phyloP scores from a whole-genome alignment of 2,888 invertebrate species.

The Lasioglossum lativentre region DNA sequence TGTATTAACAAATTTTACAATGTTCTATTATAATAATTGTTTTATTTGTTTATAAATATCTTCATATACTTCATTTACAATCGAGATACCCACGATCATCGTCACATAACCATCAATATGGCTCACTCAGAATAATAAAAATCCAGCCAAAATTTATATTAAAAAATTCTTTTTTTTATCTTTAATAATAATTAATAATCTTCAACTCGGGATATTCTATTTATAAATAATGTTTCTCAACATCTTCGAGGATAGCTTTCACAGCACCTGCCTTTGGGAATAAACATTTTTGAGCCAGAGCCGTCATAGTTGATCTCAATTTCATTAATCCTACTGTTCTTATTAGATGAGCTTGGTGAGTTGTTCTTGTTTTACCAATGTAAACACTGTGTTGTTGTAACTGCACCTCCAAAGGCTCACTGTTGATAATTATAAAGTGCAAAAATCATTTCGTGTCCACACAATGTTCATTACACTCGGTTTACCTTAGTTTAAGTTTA shows the following conservation, averaged over 20 bases:
- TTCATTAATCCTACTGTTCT: conserved; percentile 49
- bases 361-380: conserved; percentile 31
- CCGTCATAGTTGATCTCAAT: conserved; percentile 42
- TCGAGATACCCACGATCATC: neutral
- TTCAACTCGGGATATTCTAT: neutral
- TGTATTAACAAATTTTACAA: neutral
- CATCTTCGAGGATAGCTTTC: conserved; percentile 19
- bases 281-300: conserved; percentile 43
- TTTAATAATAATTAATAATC: neutral
- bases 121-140: neutral
- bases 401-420: conserved; percentile 34
- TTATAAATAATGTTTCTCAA: conserved; percentile 6
- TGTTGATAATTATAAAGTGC: neutral
- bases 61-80: neutral
- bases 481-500: conserved; percentile 44
- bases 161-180: neutral
- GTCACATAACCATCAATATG: neutral
- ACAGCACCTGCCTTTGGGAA: conserved; percentile 35
- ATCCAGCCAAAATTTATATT: neutral
- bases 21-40: neutral
- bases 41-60: neutral
- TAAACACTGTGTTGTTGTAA: conserved; percentile 37
- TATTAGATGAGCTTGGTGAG: conserved; percentile 21
- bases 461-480: neutral
- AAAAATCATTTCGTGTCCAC: neutral